Base-by-base conservation (phyloP, 2,797 vertebrate species). In the Eleutherodactylus coqui region DNA sequence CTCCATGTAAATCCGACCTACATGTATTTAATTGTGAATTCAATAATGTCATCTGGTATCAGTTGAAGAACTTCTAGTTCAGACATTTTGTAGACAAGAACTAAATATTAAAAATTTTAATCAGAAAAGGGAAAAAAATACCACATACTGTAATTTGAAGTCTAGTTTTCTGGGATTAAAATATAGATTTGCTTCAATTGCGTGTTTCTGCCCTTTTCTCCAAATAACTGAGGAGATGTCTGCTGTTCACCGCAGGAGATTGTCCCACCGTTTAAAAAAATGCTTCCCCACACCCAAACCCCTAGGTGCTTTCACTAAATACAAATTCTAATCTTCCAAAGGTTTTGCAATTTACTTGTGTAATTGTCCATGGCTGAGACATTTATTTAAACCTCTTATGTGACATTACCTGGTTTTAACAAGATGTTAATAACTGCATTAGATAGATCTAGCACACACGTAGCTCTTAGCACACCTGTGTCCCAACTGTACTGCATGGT, bases 311-410 rank as follows among this genome's bases (percentile, higher is more conserved):
- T 89, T 91, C 91, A 86, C 89, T 87, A 88, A 88, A 91, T 90
- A 91, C 90, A 92, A 91, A 94, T 90, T 90, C 90, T 93, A 89
- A 88, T 89, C 91, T 93, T 91, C 91, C 87, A 38, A 91, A 93
- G 90, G 89, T 89, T 89, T 90, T 1, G 75, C 91, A 90, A 93
- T 93, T 93, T 93, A 94, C 93, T 93, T 93, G 90, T 91, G 93
- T 90, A 92, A 91, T 91, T 91, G 92, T 91, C 92, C 91, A 92
- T 93, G 93, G 93, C 92, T 90, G 92, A 93, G 92, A 92, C 92
- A 88, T 88, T 91, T 89, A 92, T 90, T 69, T 89, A 89, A 91
- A 89, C 91, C 88, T 88, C 75, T 88, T 89, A 90, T 89, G 91
- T 91, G 93, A 91, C 90, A 86, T 87, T 90, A 91, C 90, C 92